These are phyloP conservation scores for Frankliniella intonsa DNA, from an alignment of 2,888 invertebrate species.

Conservation along the genomic window DNA sequence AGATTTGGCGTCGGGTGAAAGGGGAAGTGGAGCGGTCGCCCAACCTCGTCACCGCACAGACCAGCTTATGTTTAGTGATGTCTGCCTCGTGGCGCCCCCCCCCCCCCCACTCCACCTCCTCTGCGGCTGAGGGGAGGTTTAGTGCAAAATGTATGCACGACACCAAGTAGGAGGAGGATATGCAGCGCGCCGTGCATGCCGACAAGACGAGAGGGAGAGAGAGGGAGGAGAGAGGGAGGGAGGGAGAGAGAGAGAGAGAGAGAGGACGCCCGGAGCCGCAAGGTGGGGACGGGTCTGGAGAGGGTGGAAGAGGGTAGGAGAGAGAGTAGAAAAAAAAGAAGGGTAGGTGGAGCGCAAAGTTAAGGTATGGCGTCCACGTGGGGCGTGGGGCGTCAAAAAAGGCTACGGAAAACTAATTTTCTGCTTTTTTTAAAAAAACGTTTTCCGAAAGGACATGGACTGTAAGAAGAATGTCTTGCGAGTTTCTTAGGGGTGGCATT, in stretches of 20 bases:
- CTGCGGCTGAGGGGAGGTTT: background rate
- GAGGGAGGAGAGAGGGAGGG: background rate
- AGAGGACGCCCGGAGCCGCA: too few relatives aligned
- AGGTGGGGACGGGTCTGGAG: too few relatives aligned
- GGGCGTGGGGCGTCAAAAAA: too few relatives aligned
- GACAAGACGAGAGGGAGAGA: background rate
- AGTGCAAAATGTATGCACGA: conserved; percentile 18
- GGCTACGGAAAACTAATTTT: too few relatives aligned
- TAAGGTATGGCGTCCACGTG: too few relatives aligned
- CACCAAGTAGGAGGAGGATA: background rate
- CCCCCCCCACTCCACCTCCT: background rate
- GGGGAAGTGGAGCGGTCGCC: background rate
- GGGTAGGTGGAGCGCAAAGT: too few relatives aligned
- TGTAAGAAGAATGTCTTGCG: background rate
- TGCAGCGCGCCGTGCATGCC: conserved; percentile 10
- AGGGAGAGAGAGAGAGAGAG: background rate
- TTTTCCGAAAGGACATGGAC: background rate
- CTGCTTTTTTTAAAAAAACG: too few relatives aligned
- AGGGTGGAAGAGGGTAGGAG: too few relatives aligned
- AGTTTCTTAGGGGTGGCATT: too few relatives aligned
- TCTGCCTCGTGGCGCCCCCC: background rate
- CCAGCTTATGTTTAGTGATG: background rate
- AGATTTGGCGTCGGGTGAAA: too few relatives aligned
- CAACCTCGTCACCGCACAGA: background rate
- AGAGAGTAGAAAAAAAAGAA: too few relatives aligned